A percentile compares a stretch with the other conserved stretches of the same genome.
These are phyloP conservation scores for Anarsia innoxiella DNA, from an alignment of 2,888 invertebrate genomes.

Conservation along the genomic window DNA sequence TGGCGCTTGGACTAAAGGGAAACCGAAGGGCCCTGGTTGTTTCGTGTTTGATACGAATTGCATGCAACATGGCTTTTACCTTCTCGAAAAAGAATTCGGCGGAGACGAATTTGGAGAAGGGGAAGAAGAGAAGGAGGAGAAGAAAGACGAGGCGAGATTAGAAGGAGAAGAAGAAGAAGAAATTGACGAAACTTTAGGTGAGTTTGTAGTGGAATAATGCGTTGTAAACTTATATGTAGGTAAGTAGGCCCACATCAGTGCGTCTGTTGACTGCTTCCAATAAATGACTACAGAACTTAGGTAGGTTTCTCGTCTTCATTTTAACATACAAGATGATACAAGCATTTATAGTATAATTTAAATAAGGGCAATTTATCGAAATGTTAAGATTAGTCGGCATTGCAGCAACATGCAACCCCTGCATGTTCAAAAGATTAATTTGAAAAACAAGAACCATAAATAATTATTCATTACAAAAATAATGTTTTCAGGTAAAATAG, in stretches of 20 bases:
- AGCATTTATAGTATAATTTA: no score
- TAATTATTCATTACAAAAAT: no score
- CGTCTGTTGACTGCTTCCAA: background rate
- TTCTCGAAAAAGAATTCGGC: slow-evolving; percentile 72
- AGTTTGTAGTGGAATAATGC: no score
- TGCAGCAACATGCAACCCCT: no score
- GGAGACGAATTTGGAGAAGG: slow-evolving; percentile 52
- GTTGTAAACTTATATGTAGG: no score
- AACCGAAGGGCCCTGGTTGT: slow-evolving; percentile 83
- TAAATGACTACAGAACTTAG: background rate
- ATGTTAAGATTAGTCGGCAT: no score
- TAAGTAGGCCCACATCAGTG: no score
- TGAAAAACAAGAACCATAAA: no score
- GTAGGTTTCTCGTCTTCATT: background rate
- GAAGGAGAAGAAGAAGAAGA: slow-evolving; percentile 51
- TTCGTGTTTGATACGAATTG: slow-evolving; percentile 85
- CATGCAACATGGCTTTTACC: slow-evolving; percentile 84
- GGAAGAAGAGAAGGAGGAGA: slow-evolving; percentile 59
- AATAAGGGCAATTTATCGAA: no score
- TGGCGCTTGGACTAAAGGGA: slow-evolving; percentile 81
- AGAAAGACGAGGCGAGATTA: slow-evolving; percentile 51
- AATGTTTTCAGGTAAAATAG: slow-evolving; percentile 52
- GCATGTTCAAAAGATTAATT: no score
- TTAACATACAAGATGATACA: no score
- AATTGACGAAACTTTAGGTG: slow-evolving; percentile 43